Base-by-base conservation (phyloP, 2,797 vertebrate species). In the Geotrypetes seraphini region DNA sequence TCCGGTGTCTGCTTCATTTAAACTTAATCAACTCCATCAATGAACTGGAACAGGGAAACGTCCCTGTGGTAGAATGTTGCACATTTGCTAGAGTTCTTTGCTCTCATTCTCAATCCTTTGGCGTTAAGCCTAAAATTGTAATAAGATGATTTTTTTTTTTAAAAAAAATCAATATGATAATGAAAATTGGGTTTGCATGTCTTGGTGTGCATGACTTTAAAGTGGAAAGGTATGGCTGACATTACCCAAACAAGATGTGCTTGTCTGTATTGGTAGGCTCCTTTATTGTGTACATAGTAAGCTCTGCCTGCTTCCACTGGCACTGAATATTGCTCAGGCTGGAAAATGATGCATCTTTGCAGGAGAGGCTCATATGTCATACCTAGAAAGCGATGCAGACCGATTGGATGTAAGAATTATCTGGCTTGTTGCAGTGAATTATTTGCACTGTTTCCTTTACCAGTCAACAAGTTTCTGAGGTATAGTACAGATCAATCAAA, bases 141-240 rank as follows among this genome's bases (percentile, higher is more conserved):
- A 85, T 84, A 83, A 84, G 89, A 88, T 92, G 89, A 92, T 88
- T 90, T 86, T 83, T 78, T 81, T 83, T 87, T 89, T 86, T 90
- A 92, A n/a, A n/a, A n/a, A n/a, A n/a, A n/a, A 94, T 96, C 91
- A 98, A 95, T 97, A 97, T 96, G 91, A 86, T 97, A 96, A 97
- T 98, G 87, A 88, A 87, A 87, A 75, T 83, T 84, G 88, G 71
- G 73, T 82, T 81, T 73, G 76, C 75, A 62, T 67, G 69, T 82
- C 79, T 75, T 73, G 72, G 78, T 69, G 61, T n/a, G n/a, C n/a
- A n/a, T 65, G 68, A 79, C 78, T 84, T 79, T 73, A 75, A 29
- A 42, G 64, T 17, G 31, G 42, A 60, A 75, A 78, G 49, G 67
- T 80, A 78, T 73, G 80, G 71, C 75, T 71, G 79, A 83, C 73